These are phyloP conservation scores for Corvus moneduloides DNA, from an alignment of 2,113 vertebrate species.

Conservation along the genomic window DNA sequence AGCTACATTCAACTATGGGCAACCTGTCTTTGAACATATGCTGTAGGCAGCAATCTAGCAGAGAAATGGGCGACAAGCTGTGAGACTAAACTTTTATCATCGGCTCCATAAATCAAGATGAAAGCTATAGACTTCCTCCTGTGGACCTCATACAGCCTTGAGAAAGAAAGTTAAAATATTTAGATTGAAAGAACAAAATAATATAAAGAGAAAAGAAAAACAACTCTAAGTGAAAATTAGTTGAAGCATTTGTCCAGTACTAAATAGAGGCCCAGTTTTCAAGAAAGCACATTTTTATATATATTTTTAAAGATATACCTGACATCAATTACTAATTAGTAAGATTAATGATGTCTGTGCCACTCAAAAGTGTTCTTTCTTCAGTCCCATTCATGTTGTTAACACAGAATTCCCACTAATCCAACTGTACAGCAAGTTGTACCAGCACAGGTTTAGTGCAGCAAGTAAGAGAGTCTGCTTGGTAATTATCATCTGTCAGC, in stretches of 20 bases:
- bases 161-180: slow-evolving; percentile 73
- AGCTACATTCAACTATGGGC: slow-evolving; percentile 68
- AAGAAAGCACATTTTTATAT: not conserved
- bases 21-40: slow-evolving; percentile 80
- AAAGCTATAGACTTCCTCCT: slow-evolving; percentile 78
- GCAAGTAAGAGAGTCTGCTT: not conserved
- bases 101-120: slow-evolving; percentile 81
- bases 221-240: slow-evolving; percentile 20
- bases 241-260: not conserved
- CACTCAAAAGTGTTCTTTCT: not conserved
- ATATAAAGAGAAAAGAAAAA: not conserved
- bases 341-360: not conserved
- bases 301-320: not conserved
- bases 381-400: not conserved
- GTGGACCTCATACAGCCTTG: slow-evolving; percentile 70
- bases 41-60: slow-evolving; percentile 73
- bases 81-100: slow-evolving; percentile 82
- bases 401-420: not conserved
- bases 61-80: slow-evolving; percentile 75
- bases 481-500: not conserved
- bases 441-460: not conserved
- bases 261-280: not conserved
- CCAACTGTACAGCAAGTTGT: not conserved
- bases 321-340: not conserved
- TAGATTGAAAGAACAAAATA: slow-evolving; percentile 57